Base-by-base conservation (phyloP, 2,797 vertebrate species). In the Gymnodraco acuticeps region DNA sequence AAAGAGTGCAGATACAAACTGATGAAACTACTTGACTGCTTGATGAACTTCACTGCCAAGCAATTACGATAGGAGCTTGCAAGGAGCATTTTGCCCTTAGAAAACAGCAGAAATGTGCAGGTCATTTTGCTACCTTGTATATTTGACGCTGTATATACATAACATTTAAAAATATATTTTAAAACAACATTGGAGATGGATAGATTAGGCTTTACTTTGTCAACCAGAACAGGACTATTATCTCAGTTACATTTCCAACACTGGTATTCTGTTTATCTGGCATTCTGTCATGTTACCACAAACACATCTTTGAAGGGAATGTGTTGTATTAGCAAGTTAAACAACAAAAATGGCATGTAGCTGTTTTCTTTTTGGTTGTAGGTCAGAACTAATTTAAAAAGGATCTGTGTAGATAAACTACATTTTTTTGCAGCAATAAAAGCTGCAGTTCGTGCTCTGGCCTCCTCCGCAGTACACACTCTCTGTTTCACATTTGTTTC, bases 1-100 rank as follows among this genome's bases (percentile, higher is more conserved):
- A 13, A 31, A 16, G 15, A 3, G 27, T 53, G 52, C 38, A 9
- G 33, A 38, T 53, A 54, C 14, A 78, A 75, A 79, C 50, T 64
- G 69, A 77, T 64, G 47, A 82, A 64, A 70, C 50, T 48, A 61
- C 55, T 62, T 19, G 6, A 60, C 66, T 58, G 42, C 27, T 64
- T 56, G 15, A 64, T 51, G 50, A 73, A 71, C 65, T 52, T 76
- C 13, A 60, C 14, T 42, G 46, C 17, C 54, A 64, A 9, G 58
- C n/a, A 63, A 73, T 59, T 19, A 19, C 41, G 17, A 72, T 62
- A 66, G 3, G 16, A 9, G 52, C 42, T 60, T n/a, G 60, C 3
- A 59, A 52, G 27, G 33, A 48, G 41, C 13, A 45, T 15, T 61
- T 62, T 47, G 13, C 10, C 10, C 11, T 64, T 20, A 45, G 41